Conservation (phyloP, 2,797 vertebrate species). For the Poecilia wingei region DNA sequence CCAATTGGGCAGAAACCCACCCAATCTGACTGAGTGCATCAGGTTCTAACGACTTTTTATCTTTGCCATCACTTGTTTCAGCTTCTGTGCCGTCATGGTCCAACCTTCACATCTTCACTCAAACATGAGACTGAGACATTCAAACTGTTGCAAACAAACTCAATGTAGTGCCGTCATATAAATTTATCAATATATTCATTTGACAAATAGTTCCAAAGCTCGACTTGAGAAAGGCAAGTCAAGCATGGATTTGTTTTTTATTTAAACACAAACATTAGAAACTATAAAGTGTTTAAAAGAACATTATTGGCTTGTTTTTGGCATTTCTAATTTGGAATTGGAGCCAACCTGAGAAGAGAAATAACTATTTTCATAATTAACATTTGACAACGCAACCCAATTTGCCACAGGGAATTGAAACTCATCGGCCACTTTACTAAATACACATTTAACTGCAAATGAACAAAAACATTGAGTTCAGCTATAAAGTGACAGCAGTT, state of each 20-base stretch:
- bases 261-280: not conserved
- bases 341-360: not conserved
- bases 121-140: not conserved
- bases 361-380: not conserved
- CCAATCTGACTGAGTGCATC: not conserved
- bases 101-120: not conserved
- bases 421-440: not conserved
- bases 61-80: not conserved
- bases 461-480: not conserved
- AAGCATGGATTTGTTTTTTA: not conserved
- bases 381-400: not conserved
- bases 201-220: not conserved
- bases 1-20: not conserved
- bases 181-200: not conserved
- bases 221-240: not conserved
- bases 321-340: not conserved
- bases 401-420: not conserved
- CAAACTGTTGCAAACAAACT: not conserved
- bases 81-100: not conserved
- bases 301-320: not conserved
- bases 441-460: not conserved
- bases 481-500: not conserved
- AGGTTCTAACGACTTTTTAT: not conserved
- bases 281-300: not conserved
- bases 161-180: not conserved